Percentiles rank a stretch among this genome's conserved stretches.
Conservation (phyloP, 2,888 invertebrate genomes). For the Pyrrhosoma nymphula region DNA sequence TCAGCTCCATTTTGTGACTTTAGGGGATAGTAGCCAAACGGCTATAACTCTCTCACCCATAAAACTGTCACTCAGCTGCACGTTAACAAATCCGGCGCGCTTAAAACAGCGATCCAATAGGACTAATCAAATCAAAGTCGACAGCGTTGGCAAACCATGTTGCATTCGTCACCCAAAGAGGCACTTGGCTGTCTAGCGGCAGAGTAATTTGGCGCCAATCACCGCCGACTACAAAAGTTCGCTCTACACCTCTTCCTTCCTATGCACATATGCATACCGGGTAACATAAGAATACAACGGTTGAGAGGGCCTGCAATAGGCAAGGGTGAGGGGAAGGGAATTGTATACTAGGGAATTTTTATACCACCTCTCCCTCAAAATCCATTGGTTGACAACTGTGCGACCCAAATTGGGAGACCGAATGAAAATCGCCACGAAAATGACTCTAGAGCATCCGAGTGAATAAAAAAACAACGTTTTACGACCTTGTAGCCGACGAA, state of each 20-base stretch:
- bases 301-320: background rate
- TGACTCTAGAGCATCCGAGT: background rate
- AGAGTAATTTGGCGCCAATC: background rate
- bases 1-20: background rate
- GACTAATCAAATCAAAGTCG: background rate
- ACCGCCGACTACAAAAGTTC: background rate
- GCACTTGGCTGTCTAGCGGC: background rate
- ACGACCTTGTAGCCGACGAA: conserved; percentile 7
- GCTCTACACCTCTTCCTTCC: background rate
- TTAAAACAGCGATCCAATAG: background rate
- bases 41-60: no score
- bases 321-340: background rate
- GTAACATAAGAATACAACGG: background rate
- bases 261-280: background rate
- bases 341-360: background rate
- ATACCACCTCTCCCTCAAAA: background rate
- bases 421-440: background rate
- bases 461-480: background rate
- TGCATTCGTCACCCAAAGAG: background rate
- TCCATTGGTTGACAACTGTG: background rate
- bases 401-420: background rate
- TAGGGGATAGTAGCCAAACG: background rate
- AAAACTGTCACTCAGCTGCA: no score
- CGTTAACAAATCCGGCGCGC: background rate
- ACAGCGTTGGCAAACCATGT: background rate